Conservation (phyloP, 2,797 vertebrate genomes). For the Gobionotothen gibberifrons region DNA sequence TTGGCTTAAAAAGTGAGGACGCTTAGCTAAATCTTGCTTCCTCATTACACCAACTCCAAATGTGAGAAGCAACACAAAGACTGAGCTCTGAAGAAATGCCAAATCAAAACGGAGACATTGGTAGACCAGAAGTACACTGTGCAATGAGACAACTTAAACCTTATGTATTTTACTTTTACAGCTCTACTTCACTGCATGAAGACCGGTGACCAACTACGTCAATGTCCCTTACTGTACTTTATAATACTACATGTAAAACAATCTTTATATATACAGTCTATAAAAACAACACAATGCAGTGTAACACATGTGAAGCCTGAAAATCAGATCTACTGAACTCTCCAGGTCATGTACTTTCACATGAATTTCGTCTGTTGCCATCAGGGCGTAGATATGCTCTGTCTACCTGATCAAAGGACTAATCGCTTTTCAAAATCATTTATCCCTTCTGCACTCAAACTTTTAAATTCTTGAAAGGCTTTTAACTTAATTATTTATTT, state of each 20-base stretch:
- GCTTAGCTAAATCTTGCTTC: background rate
- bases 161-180: background rate
- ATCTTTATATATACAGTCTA: too few relatives aligned
- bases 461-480: too few relatives aligned
- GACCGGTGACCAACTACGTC: background rate
- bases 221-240: background rate
- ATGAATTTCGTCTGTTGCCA: too few relatives aligned
- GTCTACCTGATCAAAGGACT: too few relatives aligned
- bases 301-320: slow-evolving; percentile 10
- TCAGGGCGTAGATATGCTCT: too few relatives aligned
- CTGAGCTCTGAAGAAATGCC: too few relatives aligned
- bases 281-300: slow-evolving; percentile 4
- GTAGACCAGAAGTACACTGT: background rate
- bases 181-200: background rate
- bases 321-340: slow-evolving; percentile 6
- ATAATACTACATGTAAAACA: slow-evolving; percentile 4
- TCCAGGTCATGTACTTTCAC: too few relatives aligned
- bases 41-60: background rate
- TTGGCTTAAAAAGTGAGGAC: background rate
- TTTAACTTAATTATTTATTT: too few relatives aligned
- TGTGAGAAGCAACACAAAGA: background rate
- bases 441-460: too few relatives aligned
- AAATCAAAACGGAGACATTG: background rate
- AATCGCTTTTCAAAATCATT: too few relatives aligned
- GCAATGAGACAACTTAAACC: background rate